A percentile compares a stretch with the other conserved stretches of the same genome.
Conservation (phyloP, 1,140 invertebrate species). For the Trichogramma pretiosum region DNA sequence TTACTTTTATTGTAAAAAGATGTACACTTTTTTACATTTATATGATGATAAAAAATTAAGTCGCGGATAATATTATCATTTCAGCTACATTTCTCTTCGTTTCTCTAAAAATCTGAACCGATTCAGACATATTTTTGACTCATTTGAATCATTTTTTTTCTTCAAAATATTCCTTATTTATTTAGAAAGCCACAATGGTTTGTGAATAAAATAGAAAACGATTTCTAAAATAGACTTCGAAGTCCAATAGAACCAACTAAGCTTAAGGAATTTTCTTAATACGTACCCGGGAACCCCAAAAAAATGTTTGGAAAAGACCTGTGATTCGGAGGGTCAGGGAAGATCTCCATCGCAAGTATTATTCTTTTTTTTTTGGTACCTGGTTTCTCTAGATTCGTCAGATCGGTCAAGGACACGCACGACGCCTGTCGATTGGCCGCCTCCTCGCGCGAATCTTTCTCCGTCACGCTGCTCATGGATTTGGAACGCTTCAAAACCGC, state of each 20-base stretch:
- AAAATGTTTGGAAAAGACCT: background rate
- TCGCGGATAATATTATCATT: no score
- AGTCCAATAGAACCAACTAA: no score
- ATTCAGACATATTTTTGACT: no score
- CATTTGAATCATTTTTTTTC: no score
- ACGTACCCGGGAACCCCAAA: background rate
- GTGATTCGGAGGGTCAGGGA: no score
- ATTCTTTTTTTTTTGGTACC: constrained; percentile 26
- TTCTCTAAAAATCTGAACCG: no score
- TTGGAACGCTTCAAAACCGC: constrained; percentile 54
- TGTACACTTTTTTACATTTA: background rate
- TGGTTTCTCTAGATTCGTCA: constrained; percentile 51
- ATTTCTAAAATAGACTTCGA: no score
- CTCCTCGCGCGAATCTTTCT: constrained; percentile 26
- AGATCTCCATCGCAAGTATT: no score
- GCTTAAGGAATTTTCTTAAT: background rate
- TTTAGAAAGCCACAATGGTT: no score
- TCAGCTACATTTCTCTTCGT: no score
- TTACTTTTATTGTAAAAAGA: background rate
- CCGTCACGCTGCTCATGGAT: constrained; percentile 59
- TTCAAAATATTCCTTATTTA: no score
- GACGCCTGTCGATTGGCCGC: constrained; percentile 53
- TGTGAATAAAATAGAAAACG: no score
- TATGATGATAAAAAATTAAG: background rate
- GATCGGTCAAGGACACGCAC: constrained; percentile 62